phyloP scores from a whole-genome alignment of 1,140 invertebrate species.

The Limonius californicus region DNA sequence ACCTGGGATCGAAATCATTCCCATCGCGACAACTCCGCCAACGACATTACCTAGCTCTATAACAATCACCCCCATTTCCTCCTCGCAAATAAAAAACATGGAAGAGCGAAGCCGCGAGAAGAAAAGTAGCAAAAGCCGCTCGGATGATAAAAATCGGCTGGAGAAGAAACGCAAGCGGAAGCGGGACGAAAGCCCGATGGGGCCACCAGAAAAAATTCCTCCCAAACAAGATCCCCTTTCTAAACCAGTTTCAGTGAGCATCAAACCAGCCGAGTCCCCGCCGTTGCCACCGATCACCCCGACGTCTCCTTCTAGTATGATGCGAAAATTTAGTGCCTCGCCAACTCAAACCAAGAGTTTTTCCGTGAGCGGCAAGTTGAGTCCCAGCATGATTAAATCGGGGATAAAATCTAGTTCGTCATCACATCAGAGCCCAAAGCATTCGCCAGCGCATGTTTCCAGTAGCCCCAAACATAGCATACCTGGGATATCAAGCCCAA shows the following conservation, averaged over 20 bases:
- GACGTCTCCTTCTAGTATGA: slow-evolving; percentile 59
- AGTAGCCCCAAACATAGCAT: slow-evolving; percentile 62
- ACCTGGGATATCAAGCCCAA: slow-evolving; percentile 47
- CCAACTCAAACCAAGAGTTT: slow-evolving; percentile 56
- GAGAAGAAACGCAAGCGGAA: slow-evolving; percentile 78
- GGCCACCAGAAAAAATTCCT: slow-evolving; percentile 76
- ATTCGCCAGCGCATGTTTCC: slow-evolving; percentile 65
- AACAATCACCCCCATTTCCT: slow-evolving; percentile 76
- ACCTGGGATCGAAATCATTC: slow-evolving; percentile 78
- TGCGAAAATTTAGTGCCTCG: slow-evolving; percentile 65
- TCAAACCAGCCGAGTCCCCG: slow-evolving; percentile 67
- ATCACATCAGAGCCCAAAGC: slow-evolving; percentile 67
- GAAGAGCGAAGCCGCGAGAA: slow-evolving; percentile 62
- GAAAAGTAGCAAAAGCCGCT: slow-evolving; percentile 59
- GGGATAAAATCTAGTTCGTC: slow-evolving; percentile 53
- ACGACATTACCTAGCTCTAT: slow-evolving; percentile 70
- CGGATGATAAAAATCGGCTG: slow-evolving; percentile 58
- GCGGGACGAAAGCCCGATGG: slow-evolving; percentile 73
- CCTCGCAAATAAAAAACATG: slow-evolving; percentile 52
- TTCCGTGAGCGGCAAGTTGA: slow-evolving; percentile 51
- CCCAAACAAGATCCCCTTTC: slow-evolving; percentile 66
- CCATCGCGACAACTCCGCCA: slow-evolving; percentile 60
- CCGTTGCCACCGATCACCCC: slow-evolving; percentile 54
- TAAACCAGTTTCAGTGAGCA: slow-evolving; percentile 69
- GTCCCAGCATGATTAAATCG: slow-evolving; percentile 55